Percentiles rank a stretch among this genome's conserved stretches.
Evolutionary conservation across 2,888 invertebrate species (phyloP).

Genomic region (Ephialtes manifestator): DNA sequence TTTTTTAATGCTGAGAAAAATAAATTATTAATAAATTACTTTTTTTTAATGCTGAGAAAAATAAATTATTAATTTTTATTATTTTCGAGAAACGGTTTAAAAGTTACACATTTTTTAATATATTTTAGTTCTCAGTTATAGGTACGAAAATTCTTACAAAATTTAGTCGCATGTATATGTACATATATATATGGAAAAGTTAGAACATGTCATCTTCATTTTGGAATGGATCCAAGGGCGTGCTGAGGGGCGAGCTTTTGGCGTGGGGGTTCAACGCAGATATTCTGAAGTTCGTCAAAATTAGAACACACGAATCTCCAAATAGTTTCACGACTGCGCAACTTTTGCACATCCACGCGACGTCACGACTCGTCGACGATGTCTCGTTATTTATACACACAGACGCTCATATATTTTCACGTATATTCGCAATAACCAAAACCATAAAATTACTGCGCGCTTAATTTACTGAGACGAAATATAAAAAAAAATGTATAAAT

Average conservation of each 20-base stretch:
- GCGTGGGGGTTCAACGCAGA: neutral
- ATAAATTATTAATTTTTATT: no score
- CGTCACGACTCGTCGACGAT: constrained; percentile 10
- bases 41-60: no score
- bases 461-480: no score
- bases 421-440: neutral
- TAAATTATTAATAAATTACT: no score
- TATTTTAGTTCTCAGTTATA: no score
- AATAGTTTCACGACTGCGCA: constrained; percentile 74
- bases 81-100: no score
- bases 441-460: no score
- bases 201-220: constrained; percentile 27
- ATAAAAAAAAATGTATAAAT: neutral
- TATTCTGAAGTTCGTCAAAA: constrained; percentile 58
- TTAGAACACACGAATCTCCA: constrained; percentile 62
- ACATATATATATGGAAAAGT: constrained; percentile 1
- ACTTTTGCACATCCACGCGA: constrained; percentile 55
- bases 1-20: no score
- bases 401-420: neutral
- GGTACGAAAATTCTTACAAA: no score
- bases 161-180: neutral
- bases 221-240: constrained; percentile 77
- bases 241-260: constrained; percentile 49
- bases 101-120: no score
- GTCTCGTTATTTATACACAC: neutral